Base-by-base conservation (phyloP, 2,113 vertebrate species). In the Anseranas semipalmata region DNA sequence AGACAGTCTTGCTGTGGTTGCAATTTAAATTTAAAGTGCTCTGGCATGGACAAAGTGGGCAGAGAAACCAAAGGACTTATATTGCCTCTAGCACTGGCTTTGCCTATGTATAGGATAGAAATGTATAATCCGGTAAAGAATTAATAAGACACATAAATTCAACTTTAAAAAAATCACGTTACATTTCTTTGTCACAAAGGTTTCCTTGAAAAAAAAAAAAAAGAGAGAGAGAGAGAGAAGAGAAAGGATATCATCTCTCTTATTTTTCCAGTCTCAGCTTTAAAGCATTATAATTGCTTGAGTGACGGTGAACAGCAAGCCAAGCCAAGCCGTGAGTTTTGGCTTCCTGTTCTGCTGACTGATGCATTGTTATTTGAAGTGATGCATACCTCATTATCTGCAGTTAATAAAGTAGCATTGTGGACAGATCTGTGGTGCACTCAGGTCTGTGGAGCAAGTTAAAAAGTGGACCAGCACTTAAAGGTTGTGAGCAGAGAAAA, bases 361-460 rank as follows among this genome's bases (percentile, higher is more conserved):
- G 88, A 95, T 92, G 65, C 86, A 35, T 63, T 95, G 87, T 88
- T 93, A 73, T 93, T 86, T 86, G 78, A 87, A 97, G 83, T 91
- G 78, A 56, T 90, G 79, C 68, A 60, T 97, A 91, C 63, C 88
- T 95, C 83, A 91, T 97, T 96, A 96, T 76, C 32, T 87, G 80
- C 62, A 93, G 63, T 95, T 97, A 96, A 87, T 92, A 96, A 96
- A 95, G 87, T 85, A 79, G 81, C 71, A 62, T 79, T 87, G 74
- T 94, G 92, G 85, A 73, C 78, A 93, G 91, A 88, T 76, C 72
- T 84, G 60, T 66, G 65, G 77, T 91, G 87, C 81, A 76, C 60
- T 93, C 79, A 94, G 83, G 87, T 74, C 92, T 90, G 3, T 41
- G 48, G 68, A 95, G 79, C 85, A 84, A 82, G 83, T 88, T 95